These are phyloP conservation scores for Gracilinanus agilis DNA, from an alignment of 2,113 vertebrate genomes.

Conservation along the genomic window DNA sequence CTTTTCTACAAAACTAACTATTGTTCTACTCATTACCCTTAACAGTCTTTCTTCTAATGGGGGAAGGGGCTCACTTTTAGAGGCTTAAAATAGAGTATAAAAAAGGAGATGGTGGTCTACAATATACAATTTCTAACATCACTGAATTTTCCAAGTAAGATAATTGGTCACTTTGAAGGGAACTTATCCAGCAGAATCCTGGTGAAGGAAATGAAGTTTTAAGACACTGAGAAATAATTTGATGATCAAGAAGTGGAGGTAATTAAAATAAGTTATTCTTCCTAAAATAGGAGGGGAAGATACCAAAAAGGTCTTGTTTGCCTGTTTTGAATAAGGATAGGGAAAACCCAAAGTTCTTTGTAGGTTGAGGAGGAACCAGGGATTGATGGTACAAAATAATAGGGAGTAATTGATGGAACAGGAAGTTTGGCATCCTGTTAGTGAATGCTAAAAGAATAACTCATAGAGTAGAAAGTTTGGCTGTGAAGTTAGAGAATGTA, in stretches of 20 bases:
- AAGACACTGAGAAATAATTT: background rate
- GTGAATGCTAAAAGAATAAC: background rate
- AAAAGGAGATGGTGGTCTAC: background rate
- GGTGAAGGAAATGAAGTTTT: background rate
- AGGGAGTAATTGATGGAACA: background rate
- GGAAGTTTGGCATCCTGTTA: background rate
- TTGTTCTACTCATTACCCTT: background rate
- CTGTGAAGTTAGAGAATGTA: background rate
- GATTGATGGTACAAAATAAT: background rate
- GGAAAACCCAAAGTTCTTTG: background rate
- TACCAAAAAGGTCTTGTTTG: background rate
- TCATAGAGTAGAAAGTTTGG: background rate
- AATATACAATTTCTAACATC: background rate
- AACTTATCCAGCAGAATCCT: background rate
- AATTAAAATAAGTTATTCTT: background rate
- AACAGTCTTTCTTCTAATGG: background rate
- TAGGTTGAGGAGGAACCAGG: background rate
- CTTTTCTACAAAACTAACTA: background rate
- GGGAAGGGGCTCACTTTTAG: background rate
- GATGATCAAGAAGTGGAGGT: background rate
- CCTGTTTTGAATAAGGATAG: background rate
- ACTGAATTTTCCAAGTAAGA: background rate
- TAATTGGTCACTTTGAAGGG: background rate
- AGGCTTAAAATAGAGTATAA: background rate
- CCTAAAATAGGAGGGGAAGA: background rate